These are phyloP conservation scores for Oostethus manadensis DNA, from an alignment of 2,113 vertebrate species.

Conservation along the genomic window DNA sequence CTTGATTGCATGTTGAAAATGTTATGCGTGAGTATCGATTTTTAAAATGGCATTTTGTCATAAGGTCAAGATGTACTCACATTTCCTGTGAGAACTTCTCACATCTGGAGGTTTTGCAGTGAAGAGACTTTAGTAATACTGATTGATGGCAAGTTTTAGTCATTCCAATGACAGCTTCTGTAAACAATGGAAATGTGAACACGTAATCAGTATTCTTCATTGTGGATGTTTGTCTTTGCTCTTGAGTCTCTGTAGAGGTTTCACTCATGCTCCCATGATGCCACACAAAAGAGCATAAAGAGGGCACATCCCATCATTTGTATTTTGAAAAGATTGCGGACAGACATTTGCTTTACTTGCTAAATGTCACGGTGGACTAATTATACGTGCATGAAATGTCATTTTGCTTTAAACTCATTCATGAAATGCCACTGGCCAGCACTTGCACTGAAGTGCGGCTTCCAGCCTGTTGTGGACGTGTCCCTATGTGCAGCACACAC, in stretches of 20 bases:
- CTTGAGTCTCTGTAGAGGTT: constrained; percentile 4
- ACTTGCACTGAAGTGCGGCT: constrained; percentile 4
- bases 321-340: constrained; percentile 17
- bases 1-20: too few species aligned
- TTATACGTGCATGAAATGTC: constrained; percentile 52
- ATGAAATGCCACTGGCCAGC: constrained; percentile 51
- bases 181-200: too few species aligned
- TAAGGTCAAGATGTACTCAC: too few species aligned
- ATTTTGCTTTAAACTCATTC: constrained; percentile 48
- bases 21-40: too few species aligned
- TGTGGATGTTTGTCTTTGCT: constrained; percentile 2
- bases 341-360: constrained; percentile 28
- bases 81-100: too few species aligned
- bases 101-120: too few species aligned
- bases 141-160: too few species aligned
- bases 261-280: background rate
- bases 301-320: background rate
- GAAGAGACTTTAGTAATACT: too few species aligned
- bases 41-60: too few species aligned
- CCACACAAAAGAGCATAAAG: background rate
- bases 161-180: too few species aligned
- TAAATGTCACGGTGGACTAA: constrained; percentile 54
- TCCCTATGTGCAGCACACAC: background rate
- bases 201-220: background rate
- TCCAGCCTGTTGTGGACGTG: constrained; percentile 10